Percentiles rank a stretch among this genome's conserved stretches.
phyloP scores from a whole-genome alignment of 2,113 vertebrate genomes.

The Verasper variegatus region DNA sequence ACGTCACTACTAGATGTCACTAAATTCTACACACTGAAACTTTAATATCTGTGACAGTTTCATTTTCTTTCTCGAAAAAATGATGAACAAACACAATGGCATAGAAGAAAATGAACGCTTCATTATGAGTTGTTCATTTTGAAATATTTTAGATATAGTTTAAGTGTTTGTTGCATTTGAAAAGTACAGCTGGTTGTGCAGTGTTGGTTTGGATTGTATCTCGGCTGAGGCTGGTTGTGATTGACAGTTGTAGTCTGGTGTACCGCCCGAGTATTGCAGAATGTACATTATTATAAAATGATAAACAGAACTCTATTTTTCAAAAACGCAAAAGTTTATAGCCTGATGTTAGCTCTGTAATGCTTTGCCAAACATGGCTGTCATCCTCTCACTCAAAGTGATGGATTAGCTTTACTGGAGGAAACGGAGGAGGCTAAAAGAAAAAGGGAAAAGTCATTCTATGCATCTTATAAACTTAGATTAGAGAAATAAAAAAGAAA shows the following conservation, averaged over 20 bases:
- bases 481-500: background rate
- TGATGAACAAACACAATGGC: no score
- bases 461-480: background rate
- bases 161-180: background rate
- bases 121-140: background rate
- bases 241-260: background rate
- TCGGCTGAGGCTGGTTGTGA: background rate
- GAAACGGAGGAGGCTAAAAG: background rate
- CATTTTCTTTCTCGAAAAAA: background rate
- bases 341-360: background rate
- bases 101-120: background rate
- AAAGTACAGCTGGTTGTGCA: no score
- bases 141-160: background rate
- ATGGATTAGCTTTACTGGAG: slow-evolving; percentile 19
- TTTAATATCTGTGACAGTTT: background rate
- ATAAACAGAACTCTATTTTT: slow-evolving; percentile 8
- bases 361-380: slow-evolving; percentile 4
- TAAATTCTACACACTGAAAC: background rate
- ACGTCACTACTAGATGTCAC: background rate
- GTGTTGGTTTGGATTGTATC: no score
- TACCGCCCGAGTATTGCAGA: background rate
- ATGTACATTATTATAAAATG: background rate
- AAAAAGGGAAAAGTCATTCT: background rate
- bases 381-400: slow-evolving; percentile 16
- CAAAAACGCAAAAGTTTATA: background rate